Conservation (phyloP, 2,797 vertebrate species). For the Rhinophrynus dorsalis region DNA sequence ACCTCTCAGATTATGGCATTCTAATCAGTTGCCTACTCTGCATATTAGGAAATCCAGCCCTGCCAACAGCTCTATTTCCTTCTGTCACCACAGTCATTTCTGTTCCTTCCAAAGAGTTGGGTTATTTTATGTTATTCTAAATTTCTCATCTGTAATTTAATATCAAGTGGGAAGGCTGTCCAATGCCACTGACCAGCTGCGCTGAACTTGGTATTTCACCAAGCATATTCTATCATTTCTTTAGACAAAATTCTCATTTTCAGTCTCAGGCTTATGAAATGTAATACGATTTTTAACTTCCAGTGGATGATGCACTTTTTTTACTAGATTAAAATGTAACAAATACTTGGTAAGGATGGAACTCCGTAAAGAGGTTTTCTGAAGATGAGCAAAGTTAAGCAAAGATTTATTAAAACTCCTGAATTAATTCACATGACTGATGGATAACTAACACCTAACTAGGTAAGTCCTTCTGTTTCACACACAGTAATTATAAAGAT, state of each 20-base stretch:
- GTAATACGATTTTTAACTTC: background rate
- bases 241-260: background rate
- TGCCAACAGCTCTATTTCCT: too few species aligned
- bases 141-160: background rate
- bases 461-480: too few species aligned
- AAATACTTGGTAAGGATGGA: background rate
- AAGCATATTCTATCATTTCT: conserved; percentile 2
- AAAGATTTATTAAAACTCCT: background rate
- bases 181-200: background rate
- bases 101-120: background rate
- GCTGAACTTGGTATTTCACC: background rate
- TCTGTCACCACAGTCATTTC: too few species aligned
- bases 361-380: background rate
- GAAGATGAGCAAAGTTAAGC: background rate
- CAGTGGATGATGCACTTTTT: background rate
- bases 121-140: background rate
- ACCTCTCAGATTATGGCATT: too few species aligned
- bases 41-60: too few species aligned
- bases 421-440: conserved; percentile 4
- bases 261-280: background rate
- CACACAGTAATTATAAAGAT: too few species aligned
- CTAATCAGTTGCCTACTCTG: too few species aligned
- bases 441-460: too few species aligned
- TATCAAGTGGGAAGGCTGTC: background rate
- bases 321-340: background rate